phyloP scores from a whole-genome alignment of 2,888 invertebrate genomes.

The Chaitophorus viminalis region DNA sequence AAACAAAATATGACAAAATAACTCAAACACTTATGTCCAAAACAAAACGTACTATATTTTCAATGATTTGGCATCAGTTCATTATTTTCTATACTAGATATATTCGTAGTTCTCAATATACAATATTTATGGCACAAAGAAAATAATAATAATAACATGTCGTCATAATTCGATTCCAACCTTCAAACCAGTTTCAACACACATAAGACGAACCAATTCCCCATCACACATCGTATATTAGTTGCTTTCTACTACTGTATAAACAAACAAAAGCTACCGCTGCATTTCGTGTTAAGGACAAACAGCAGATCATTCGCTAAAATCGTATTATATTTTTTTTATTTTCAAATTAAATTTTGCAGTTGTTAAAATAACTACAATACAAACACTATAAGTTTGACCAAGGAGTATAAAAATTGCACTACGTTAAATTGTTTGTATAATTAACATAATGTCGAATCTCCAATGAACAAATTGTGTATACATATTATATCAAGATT shows the following conservation, averaged over 20 bases:
- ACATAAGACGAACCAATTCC: conserved; percentile 20
- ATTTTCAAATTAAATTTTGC: conserved; percentile 3
- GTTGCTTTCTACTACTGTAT: conserved; percentile 19
- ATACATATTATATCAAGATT: background rate
- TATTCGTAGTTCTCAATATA: conserved; percentile 23
- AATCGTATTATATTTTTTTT: conserved; percentile 9
- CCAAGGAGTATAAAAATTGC: conserved; percentile 17
- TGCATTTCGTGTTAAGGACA: conserved; percentile 43
- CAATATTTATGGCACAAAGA: conserved; percentile 30
- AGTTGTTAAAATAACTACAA: background rate
- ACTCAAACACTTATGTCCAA: background rate
- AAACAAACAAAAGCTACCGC: conserved; percentile 50
- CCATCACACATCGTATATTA: background rate
- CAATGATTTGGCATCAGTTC: conserved; percentile 1
- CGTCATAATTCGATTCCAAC: conserved; percentile 51
- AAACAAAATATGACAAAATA: background rate
- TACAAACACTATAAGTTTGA: conserved; percentile 13
- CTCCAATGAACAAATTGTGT: background rate
- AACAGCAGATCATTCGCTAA: conserved; percentile 9
- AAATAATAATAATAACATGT: conserved; percentile 50
- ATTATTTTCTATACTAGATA: background rate
- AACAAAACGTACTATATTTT: background rate
- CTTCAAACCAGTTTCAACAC: conserved; percentile 57
- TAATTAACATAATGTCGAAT: background rate
- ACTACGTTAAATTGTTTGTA: background rate